phyloP scores from a whole-genome alignment of 2,113 vertebrate species.

The Ailuropoda melanoleuca region DNA sequence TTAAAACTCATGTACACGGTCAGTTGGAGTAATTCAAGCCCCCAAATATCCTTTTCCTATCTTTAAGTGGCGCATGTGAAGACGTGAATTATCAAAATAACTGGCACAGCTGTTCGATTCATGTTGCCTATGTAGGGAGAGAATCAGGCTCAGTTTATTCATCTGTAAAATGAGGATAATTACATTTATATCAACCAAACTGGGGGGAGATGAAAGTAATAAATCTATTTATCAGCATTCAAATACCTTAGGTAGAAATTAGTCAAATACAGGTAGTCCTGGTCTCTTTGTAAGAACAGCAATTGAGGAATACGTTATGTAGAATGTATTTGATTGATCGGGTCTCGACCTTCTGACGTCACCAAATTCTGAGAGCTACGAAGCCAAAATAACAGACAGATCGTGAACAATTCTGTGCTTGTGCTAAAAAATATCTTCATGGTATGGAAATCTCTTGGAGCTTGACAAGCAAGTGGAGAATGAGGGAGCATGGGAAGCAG shows the following conservation, averaged over 20 bases:
- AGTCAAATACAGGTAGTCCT: background rate
- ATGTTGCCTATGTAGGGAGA: constrained; percentile 16
- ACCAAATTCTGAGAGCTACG: background rate
- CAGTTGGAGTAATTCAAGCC: constrained; percentile 31
- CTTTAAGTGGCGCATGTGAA: background rate
- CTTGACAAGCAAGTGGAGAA: background rate
- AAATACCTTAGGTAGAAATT: constrained; percentile 25
- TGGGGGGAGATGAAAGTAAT: background rate
- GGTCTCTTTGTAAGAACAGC: background rate
- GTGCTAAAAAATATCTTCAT: background rate
- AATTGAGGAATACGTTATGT: background rate
- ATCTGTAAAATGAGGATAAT: constrained; percentile 62
- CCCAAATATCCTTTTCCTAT: constrained; percentile 11
- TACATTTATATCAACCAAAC: constrained; percentile 48
- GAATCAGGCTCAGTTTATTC: constrained; percentile 59
- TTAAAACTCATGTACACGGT: background rate
- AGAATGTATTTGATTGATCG: background rate
- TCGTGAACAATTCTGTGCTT: background rate
- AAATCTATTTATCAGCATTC: constrained; percentile 30
- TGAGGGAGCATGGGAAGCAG: no score
- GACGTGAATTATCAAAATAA: constrained; percentile 53
- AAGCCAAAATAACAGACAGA: background rate
- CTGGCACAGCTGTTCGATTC: constrained; percentile 53
- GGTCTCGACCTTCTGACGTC: background rate
- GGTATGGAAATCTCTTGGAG: background rate